Evolutionary conservation across 2,888 invertebrate genomes (phyloP).

Genomic region (Ornithoptera priamus): DNA sequence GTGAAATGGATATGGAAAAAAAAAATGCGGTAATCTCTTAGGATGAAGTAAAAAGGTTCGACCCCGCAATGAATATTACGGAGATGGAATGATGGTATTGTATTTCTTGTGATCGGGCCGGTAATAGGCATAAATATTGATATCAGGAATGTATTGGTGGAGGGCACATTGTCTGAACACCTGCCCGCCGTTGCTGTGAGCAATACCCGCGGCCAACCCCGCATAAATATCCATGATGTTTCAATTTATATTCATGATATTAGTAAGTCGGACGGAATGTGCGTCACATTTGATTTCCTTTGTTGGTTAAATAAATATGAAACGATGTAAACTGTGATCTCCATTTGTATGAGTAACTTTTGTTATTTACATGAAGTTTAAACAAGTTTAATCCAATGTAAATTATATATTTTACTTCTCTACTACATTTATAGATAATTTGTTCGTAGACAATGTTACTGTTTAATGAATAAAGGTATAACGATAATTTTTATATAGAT

Average conservation of each 20-base stretch:
- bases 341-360: slow-evolving; percentile 17
- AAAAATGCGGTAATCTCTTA: slow-evolving; percentile 20
- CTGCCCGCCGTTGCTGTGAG: slow-evolving; percentile 61
- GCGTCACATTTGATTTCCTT: slow-evolving; percentile 76
- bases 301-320: slow-evolving; percentile 67
- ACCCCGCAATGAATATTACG: slow-evolving; percentile 37
- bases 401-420: background rate
- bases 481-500: too few species aligned
- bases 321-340: slow-evolving; percentile 23
- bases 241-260: slow-evolving; percentile 79
- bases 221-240: slow-evolving; percentile 77
- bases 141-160: slow-evolving; percentile 71
- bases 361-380: background rate
- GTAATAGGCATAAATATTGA: slow-evolving; percentile 76
- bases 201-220: slow-evolving; percentile 67
- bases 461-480: too few species aligned
- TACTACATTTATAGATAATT: background rate
- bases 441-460: too few species aligned
- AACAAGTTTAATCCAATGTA: background rate
- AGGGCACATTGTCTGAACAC: slow-evolving; percentile 75
- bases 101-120: slow-evolving; percentile 62
- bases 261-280: slow-evolving; percentile 61
- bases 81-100: slow-evolving; percentile 49
- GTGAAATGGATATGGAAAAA: slow-evolving; percentile 23
- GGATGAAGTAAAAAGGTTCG: slow-evolving; percentile 30